These are phyloP conservation scores for Acanthisitta chloris DNA, from an alignment of 2,113 vertebrate species.

Conservation along the genomic window DNA sequence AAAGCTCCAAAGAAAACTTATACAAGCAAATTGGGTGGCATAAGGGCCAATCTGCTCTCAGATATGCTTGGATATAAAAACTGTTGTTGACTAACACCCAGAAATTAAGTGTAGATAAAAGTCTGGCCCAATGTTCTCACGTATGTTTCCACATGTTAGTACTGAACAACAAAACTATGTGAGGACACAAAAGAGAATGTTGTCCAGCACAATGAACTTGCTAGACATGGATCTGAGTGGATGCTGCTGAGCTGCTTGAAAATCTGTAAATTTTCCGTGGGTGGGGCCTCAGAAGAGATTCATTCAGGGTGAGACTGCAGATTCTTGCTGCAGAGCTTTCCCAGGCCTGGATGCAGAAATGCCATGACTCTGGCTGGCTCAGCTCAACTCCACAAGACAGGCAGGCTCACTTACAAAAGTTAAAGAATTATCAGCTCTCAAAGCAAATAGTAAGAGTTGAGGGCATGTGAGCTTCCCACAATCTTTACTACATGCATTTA, in stretches of 20 bases:
- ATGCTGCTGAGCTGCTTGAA: not conserved
- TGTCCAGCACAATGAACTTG: not conserved
- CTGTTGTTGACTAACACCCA: not conserved
- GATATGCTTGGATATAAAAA: not conserved
- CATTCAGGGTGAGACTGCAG: not conserved
- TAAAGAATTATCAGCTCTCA: not conserved
- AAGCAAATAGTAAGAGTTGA: not conserved
- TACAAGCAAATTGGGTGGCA: not conserved
- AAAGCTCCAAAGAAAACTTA: not conserved
- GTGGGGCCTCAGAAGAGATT: not conserved
- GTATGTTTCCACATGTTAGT: not conserved
- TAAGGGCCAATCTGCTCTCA: not conserved
- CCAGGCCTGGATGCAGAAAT: not conserved
- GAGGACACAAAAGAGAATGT: not conserved
- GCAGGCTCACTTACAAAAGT: not conserved
- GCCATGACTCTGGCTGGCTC: not conserved
- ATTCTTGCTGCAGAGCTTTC: not conserved
- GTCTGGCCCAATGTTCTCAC: not conserved
- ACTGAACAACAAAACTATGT: not conserved
- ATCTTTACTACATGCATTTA: not conserved
- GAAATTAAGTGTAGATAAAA: not conserved
- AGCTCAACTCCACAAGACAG: not conserved
- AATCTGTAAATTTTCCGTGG: not conserved
- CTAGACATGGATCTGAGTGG: not conserved
- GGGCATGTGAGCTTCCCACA: not conserved